These are phyloP conservation scores for Clivina fossor DNA, from an alignment of 2,888 invertebrate genomes.

Conservation along the genomic window DNA sequence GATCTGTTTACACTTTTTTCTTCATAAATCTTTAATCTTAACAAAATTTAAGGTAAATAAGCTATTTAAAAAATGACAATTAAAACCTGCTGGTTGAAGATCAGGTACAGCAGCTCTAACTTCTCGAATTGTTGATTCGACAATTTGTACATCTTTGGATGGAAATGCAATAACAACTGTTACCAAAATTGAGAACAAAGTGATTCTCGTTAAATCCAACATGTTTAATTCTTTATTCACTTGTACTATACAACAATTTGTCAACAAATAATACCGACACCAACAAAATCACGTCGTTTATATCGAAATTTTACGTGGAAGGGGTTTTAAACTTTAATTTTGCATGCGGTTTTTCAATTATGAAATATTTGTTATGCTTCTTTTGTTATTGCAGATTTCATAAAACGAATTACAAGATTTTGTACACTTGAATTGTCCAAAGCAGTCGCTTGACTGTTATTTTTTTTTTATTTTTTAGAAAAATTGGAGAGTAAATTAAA, in stretches of 20 bases:
- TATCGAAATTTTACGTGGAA: slow-evolving; percentile 7
- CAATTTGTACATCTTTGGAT: slow-evolving; percentile 46
- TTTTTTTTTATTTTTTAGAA: too few relatives aligned
- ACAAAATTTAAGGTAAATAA: too few relatives aligned
- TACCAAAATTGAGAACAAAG: background rate
- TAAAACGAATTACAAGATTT: too few relatives aligned
- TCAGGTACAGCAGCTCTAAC: slow-evolving; percentile 57
- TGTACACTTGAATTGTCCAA: too few relatives aligned
- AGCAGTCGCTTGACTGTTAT: too few relatives aligned
- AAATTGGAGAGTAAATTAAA: too few relatives aligned
- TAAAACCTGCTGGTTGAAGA: slow-evolving; percentile 48
- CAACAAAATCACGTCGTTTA: background rate
- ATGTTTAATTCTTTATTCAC: background rate
- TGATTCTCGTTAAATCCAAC: background rate
- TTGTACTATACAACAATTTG: too few relatives aligned
- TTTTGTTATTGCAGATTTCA: slow-evolving; percentile 5
- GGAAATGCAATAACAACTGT: slow-evolving; percentile 30
- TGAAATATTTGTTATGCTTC: slow-evolving; percentile 13
- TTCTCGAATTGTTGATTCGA: slow-evolving; percentile 62
- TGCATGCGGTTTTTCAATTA: slow-evolving; percentile 15
- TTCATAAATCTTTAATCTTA: too few relatives aligned
- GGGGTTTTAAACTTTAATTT: slow-evolving; percentile 2
- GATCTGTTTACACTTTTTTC: too few relatives aligned
- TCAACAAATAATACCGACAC: background rate
- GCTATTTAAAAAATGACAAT: too few relatives aligned